Percentiles rank a stretch among this genome's conserved stretches.
These are phyloP conservation scores for Thymelicus lineola DNA, from an alignment of 2,888 invertebrate species.

Conservation along the genomic window DNA sequence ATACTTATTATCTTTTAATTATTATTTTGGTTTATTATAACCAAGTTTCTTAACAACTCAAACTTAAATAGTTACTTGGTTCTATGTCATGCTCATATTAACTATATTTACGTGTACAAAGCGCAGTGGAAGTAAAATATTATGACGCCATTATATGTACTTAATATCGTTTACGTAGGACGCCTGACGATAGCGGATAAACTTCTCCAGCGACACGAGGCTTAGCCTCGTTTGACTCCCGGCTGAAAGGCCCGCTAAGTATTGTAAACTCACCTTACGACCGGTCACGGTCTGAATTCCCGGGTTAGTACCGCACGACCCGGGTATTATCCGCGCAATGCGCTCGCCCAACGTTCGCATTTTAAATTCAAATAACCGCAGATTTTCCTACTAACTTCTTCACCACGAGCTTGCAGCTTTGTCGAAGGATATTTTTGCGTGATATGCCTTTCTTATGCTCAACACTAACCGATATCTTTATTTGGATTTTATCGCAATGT, in stretches of 20 bases:
- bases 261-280: conserved; percentile 53
- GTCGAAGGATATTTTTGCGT: conserved; percentile 59
- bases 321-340: conserved; percentile 59
- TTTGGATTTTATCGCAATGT: conserved; percentile 40
- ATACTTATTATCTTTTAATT: too few relatives aligned
- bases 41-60: too few relatives aligned
- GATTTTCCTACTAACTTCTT: conserved; percentile 55
- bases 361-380: conserved; percentile 67
- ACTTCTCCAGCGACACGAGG: conserved; percentile 18
- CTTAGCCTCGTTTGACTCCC: conserved; percentile 37
- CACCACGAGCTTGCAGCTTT: conserved; percentile 44
- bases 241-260: conserved; percentile 44
- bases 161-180: conserved; percentile 18
- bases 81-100: too few relatives aligned
- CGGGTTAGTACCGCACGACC: conserved; percentile 55
- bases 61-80: too few relatives aligned
- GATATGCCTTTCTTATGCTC: conserved; percentile 49
- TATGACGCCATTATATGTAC: background rate
- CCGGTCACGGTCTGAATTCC: conserved; percentile 57
- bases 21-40: too few relatives aligned
- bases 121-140: background rate
- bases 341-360: conserved; percentile 58
- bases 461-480: conserved; percentile 38
- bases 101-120: background rate
- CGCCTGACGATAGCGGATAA: conserved; percentile 15